Evolutionary conservation across 1,140 invertebrate genomes (phyloP).

Genomic region (Heliconius hewitsoni): DNA sequence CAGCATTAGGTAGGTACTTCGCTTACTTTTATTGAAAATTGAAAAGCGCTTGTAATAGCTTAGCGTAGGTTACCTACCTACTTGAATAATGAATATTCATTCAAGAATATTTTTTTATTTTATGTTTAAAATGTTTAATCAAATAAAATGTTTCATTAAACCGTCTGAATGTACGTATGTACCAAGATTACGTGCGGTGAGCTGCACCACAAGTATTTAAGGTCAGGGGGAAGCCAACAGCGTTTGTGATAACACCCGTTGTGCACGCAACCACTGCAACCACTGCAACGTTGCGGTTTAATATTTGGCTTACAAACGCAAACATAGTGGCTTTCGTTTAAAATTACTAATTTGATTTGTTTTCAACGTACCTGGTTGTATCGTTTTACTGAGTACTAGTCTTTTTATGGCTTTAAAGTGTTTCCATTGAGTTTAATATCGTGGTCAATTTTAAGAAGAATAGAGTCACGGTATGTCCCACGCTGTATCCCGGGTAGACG

Average conservation of each 20-base stretch:
- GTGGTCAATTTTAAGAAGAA: not conserved
- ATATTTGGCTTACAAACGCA: slow-evolving; percentile 10
- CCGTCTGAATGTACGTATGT: not conserved
- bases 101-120: no score
- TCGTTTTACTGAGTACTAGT: not conserved
- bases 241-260: slow-evolving; percentile 30
- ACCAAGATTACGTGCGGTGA: slow-evolving; percentile 19
- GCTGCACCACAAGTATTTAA: slow-evolving; percentile 34
- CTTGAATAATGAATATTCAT: no score
- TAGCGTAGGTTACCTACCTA: no score
- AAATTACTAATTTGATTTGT: slow-evolving; percentile 13
- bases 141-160: not conserved
- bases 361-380: not conserved
- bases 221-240: slow-evolving; percentile 32
- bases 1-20: no score
- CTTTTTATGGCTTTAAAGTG: slow-evolving; percentile 1
- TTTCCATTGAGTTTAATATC: not conserved
- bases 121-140: no score
- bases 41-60: no score
- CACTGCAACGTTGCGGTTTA: slow-evolving; percentile 18
- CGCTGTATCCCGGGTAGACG: no score
- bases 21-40: no score
- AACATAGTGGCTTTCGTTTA: slow-evolving; percentile 9
- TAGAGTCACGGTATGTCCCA: not conserved
- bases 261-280: slow-evolving; percentile 34